A percentile compares a stretch with the other conserved stretches of the same genome.
These are phyloP conservation scores for Oryctes rhinoceros DNA, from an alignment of 1,140 invertebrate species.

Conservation along the genomic window DNA sequence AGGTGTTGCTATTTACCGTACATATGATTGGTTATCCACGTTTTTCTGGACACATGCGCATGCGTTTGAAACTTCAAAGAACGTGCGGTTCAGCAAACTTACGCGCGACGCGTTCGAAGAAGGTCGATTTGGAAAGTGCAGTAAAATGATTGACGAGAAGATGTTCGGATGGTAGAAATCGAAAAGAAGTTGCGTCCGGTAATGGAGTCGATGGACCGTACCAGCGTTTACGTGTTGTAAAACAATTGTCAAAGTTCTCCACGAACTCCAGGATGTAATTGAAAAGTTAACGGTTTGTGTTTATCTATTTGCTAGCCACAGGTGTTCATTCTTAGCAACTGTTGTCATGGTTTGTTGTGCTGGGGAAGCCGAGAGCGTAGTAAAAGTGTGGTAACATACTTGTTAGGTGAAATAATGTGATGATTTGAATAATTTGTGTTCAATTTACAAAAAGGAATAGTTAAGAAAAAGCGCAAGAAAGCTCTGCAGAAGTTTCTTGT, in stretches of 20 bases:
- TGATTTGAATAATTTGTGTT: constrained; percentile 33
- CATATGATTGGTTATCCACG: constrained; percentile 1
- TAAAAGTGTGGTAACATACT: constrained; percentile 24
- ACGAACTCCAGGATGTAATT: constrained; percentile 21
- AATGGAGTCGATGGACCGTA: constrained; percentile 25
- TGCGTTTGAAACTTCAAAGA: constrained; percentile 30
- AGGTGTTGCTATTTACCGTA: not conserved
- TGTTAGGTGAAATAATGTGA: constrained; percentile 14
- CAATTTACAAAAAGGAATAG: not conserved
- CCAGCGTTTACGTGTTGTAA: not conserved
- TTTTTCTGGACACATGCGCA: not conserved
- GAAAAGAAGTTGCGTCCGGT: constrained; percentile 1
- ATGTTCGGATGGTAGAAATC: not conserved
- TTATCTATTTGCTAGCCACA: constrained; percentile 34
- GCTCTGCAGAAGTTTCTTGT: not conserved
- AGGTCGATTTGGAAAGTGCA: constrained; percentile 33
- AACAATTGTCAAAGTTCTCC: constrained; percentile 4
- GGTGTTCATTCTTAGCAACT: constrained; percentile 35
- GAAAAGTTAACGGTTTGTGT: constrained; percentile 37
- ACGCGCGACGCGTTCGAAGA: constrained; percentile 31
- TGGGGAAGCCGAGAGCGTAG: constrained; percentile 4
- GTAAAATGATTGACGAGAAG: constrained; percentile 20
- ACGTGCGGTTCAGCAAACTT: constrained; percentile 31
- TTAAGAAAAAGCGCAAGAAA: not conserved
- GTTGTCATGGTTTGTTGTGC: constrained; percentile 35